Evolutionary conservation across 2,888 invertebrate genomes (phyloP).

Genomic region (Parnassius glacialis): DNA sequence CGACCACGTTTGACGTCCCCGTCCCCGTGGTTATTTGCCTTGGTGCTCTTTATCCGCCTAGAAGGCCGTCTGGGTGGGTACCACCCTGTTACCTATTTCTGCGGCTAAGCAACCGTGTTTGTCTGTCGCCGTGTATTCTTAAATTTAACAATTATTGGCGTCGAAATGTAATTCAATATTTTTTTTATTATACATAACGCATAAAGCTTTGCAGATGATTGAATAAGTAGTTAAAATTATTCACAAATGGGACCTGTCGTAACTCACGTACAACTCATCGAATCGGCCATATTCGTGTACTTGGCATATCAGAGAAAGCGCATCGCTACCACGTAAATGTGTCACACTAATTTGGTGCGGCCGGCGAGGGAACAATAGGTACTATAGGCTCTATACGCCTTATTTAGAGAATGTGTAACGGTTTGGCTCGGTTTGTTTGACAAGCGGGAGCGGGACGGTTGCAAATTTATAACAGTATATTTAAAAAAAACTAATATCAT

Average conservation of each 20-base stretch:
- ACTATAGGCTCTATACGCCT: conserved; percentile 2
- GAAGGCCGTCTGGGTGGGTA: too few relatives aligned
- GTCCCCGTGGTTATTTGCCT: too few relatives aligned
- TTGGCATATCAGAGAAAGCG: conserved; percentile 33
- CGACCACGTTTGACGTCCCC: too few relatives aligned
- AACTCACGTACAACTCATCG: conserved; percentile 19
- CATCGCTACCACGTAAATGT: conserved; percentile 38
- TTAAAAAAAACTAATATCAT: too few relatives aligned
- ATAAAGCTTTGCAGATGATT: conserved; percentile 3
- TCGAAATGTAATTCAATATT: too few relatives aligned
- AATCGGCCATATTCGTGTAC: conserved; percentile 30
- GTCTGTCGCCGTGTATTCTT: too few relatives aligned
- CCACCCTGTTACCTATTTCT: too few relatives aligned
- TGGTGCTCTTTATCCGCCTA: too few relatives aligned
- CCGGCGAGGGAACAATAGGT: conserved; percentile 29
- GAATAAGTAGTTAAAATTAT: conserved; percentile 14
- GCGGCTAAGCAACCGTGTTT: too few relatives aligned
- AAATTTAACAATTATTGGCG: too few relatives aligned
- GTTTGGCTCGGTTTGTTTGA: neutral
- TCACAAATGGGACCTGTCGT: conserved; percentile 17
- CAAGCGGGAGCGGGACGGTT: conserved; percentile 4
- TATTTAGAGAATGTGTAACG: conserved; percentile 19
- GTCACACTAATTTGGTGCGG: conserved; percentile 41
- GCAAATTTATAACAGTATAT: too few relatives aligned
- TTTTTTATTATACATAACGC: too few relatives aligned